Conservation (phyloP, 1,140 invertebrate genomes). For the Wasmannia auropunctata region DNA sequence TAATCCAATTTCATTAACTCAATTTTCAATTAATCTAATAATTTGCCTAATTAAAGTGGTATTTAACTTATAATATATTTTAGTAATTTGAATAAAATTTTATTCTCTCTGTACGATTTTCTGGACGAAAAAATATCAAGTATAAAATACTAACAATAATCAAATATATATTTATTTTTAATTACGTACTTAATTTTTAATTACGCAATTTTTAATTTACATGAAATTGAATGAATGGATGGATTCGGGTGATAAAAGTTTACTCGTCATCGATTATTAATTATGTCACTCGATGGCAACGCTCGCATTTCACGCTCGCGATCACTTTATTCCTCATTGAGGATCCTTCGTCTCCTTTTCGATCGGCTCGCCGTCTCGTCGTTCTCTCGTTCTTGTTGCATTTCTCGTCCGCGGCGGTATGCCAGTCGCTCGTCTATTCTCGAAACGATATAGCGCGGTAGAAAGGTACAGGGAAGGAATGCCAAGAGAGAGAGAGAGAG, state of each 20-base stretch:
- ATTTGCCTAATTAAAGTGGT: not conserved
- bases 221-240: not conserved
- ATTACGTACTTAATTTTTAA: not conserved
- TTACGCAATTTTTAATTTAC: not conserved
- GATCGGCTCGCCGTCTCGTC: conserved; percentile 57
- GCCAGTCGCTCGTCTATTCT: conserved; percentile 55
- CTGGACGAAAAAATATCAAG: not conserved
- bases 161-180: not conserved
- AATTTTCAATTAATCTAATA: not conserved
- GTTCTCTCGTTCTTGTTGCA: conserved; percentile 69
- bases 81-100: not conserved
- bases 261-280: not conserved
- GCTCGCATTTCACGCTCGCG: not conserved
- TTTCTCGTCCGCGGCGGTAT: conserved; percentile 68
- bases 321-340: conserved; percentile 37
- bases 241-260: not conserved
- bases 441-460: conserved; percentile 58
- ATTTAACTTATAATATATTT: not conserved
- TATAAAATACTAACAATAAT: not conserved
- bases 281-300: not conserved
- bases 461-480: conserved; percentile 1
- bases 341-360: conserved; percentile 43
- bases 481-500: not conserved
- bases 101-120: not conserved
- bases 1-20: not conserved